Base-by-base conservation (phyloP, 2,797 vertebrate species). In the Pseudochromis fuscus region DNA sequence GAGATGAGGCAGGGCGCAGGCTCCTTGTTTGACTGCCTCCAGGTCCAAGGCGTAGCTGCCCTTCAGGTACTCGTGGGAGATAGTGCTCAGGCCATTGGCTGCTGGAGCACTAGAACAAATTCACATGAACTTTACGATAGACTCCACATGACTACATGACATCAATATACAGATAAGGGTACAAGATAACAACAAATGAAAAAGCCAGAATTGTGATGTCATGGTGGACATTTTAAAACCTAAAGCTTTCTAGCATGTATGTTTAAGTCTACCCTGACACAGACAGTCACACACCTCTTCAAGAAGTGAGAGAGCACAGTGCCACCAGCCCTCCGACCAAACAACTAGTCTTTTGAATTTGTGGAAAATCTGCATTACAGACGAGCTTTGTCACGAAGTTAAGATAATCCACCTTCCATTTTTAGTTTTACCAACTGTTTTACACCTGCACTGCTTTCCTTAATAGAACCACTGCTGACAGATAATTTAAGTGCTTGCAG, bases 31-130 rank as follows among this genome's bases (percentile, higher is more conserved):
- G 37, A 98, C 97, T 0, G 96, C 97, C 76, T 98, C 97, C 38
- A 99, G 94, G 78, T 99, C 97, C 90, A 99, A 90, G 23, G 95
- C 94, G 1, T 99, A 99, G 92, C 96, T 99, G 69, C 96, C 96
- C 86, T 96, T 97, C 90, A 99, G 94, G 88, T 99, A 98, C 83
- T 99, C 97, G 0, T 99, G 97, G 1, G 97, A 98, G 69, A 99
- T 92, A 40, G 95, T 96, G 92, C 94, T 97, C 64, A 98, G 92
- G 15, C 97, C 97, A 1, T 98, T 98, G 44, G 95, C 92, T 44
- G 94, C 84, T 51, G 90, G 91, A 18, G 77, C n/a, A 40, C 91
- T 92, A 27, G 61, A 78, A 73, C 27, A 75, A 53, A 77, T 61
- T 9, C 10, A 74, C 58, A 63, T 12, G 12, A 58, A 55, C 19